Base-by-base conservation (phyloP, 2,888 invertebrate species). In the Iphiclides podalirius region DNA sequence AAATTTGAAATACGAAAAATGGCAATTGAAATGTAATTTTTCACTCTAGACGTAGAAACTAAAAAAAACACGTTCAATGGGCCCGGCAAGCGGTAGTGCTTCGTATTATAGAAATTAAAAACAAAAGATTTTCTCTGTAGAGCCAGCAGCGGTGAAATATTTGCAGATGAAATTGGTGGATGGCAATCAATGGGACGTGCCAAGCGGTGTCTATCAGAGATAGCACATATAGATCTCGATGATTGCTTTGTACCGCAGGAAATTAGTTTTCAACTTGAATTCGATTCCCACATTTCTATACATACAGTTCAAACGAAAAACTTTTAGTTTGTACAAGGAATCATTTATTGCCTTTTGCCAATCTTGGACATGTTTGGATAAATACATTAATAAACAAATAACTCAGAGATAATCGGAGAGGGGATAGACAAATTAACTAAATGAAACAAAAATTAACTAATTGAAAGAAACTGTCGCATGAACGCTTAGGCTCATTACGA, bases 221-320 rank as follows among this genome's bases (percentile, higher is more conserved):
- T 62, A 60, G 67, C 68, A 71, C 69, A 75, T n/a, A n/a, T 70
- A 66, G 64, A 63, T 63, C 61, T 61, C 59, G 65, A 58, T 74
- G 76, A 84, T 85, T 79, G 83, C 83, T 80, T 81, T 82, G 79
- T 79, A 73, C 75, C 70, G 52, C 78, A 82, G 83, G 84, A 85
- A 84, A 86, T 85, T 83, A 82, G 80, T 84, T 85, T 78, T 63
- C 62, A 77, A 79, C 72, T 80, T 69, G 73, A 48, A 47, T 51
- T 15, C 31, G 44, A 48, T 37, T 41, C 34, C 35, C 26, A 52
- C 23, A 38, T n/a, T n/a, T n/a, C n/a, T n/a, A n/a, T n/a, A n/a
- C n/a, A 38, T 17, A 48, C 13, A 28, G 20, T 23, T 20, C 16
- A 7, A 38, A 42, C 31, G 31, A 42, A n/a, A 37, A 28, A 36